Evolutionary conservation across 2,797 vertebrate species (phyloP).

Genomic region (Dallia pectoralis): DNA sequence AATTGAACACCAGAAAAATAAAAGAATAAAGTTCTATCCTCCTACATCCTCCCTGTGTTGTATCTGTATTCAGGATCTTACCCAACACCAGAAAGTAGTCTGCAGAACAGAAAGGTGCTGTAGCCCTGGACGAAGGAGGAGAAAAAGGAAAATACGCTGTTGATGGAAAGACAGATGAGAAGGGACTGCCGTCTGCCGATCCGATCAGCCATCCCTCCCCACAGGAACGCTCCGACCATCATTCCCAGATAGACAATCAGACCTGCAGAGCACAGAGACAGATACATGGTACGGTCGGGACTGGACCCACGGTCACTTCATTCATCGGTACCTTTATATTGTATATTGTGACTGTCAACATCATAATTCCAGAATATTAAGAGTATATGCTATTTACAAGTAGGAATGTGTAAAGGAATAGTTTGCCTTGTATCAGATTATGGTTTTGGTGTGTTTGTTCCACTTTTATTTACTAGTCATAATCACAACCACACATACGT

Average conservation of each 20-base stretch:
- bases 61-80: constrained; percentile 64
- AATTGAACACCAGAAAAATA: background rate
- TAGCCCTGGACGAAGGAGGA: constrained; percentile 98
- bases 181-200: constrained; percentile 92
- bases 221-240: constrained; percentile 97
- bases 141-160: constrained; percentile 97
- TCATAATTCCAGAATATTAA: too few relatives aligned
- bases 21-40: background rate
- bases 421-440: too few relatives aligned
- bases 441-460: too few relatives aligned
- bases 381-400: too few relatives aligned
- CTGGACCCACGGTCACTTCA: background rate
- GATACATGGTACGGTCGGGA: background rate
- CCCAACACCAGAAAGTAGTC: constrained; percentile 92
- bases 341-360: too few relatives aligned
- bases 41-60: background rate
- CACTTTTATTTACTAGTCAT: too few relatives aligned
- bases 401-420: too few relatives aligned
- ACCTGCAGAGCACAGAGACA: constrained; percentile 67
- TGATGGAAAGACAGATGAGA: constrained; percentile 97
- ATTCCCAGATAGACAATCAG: constrained; percentile 97
- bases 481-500: too few relatives aligned
- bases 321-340: background rate
- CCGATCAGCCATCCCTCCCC: constrained; percentile 92
- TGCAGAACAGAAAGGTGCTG: constrained; percentile 93